A percentile compares a stretch with the other conserved stretches of the same genome.
These are phyloP conservation scores for Magallana angulata DNA, from an alignment of 1,140 invertebrate species.

Conservation along the genomic window DNA sequence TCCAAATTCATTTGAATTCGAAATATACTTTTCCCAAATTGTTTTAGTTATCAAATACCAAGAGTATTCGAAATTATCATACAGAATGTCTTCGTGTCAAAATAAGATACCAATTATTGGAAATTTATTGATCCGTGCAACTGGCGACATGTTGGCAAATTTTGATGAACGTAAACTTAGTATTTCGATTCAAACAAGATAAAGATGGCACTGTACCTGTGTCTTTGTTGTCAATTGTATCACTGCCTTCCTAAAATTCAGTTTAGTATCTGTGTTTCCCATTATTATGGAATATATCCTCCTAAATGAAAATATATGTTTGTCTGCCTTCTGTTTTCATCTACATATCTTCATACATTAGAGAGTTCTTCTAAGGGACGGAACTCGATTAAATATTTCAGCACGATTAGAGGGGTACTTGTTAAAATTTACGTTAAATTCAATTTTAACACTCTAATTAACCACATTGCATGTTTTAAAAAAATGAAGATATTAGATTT, in stretches of 20 bases:
- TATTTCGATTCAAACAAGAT: not conserved
- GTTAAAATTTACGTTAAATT: too few species aligned
- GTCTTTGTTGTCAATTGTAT: conserved; percentile 97
- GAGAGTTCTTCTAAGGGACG: not conserved
- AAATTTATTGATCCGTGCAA: conserved; percentile 41
- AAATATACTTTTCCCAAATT: not conserved
- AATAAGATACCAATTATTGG: conserved; percentile 18
- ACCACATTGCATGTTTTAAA: too few species aligned
- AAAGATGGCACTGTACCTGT: conserved; percentile 84
- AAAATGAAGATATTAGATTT: too few species aligned
- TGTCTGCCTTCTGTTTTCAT: not conserved
- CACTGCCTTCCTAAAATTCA: conserved; percentile 98
- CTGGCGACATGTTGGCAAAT: conserved; percentile 35
- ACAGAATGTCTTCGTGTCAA: not conserved
- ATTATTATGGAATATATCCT: conserved; percentile 81
- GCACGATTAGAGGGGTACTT: too few species aligned
- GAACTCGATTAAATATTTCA: not conserved
- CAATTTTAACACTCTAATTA: too few species aligned
- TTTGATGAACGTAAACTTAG: not conserved
- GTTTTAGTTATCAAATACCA: not conserved
- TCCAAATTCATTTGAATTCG: not conserved
- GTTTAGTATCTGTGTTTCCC: conserved; percentile 98
- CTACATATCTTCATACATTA: not conserved
- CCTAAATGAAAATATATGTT: not conserved
- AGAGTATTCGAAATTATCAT: not conserved